Evolutionary conservation across 2,888 invertebrate species (phyloP), one percentile per base, ranked within the genome.

Genomic region (Acronicta psi): DNA sequence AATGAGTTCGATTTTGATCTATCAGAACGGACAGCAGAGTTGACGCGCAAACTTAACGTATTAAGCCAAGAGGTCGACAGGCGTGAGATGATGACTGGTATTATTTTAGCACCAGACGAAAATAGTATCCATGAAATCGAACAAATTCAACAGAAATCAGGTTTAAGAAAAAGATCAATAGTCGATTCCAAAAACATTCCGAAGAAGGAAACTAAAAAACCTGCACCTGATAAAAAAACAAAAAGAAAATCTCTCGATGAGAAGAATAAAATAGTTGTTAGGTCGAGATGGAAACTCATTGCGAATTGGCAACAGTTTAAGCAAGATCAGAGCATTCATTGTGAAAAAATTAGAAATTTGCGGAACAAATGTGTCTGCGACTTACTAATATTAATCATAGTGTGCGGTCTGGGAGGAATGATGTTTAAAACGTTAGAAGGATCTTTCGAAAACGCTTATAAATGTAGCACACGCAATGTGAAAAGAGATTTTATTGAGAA

Each of bases 401-500:
- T 96, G 72, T 96, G 97, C 77, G 98, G 98, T 5, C 90, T 97
- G 46, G 98, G 98, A 0, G 98, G 97, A 0, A 94, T 98, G 46
- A 92, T 97, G 77, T 98, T 98, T 79, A 96, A 97, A 68, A 96
- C 96, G 69, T 96, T 97, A 18, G 98, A 99, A 85, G 98, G 98
- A 3, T 96, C 96, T 2, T 97, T 97, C 77, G 98, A 98, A 83
- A 96, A 97, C 63, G 96, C 96, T 66, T 98, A 97, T 89, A 98
- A 98, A 90, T 98, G 98, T 83, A 97, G 97, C 9, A 97, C 98
- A 41, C 97, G 98, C 77, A 95, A 97, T 77, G 97, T 98, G 0
- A 98, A 98, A 82, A 94, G 98, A 6, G 97, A 97, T 86, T 98
- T 98, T 73, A 96, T 98, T 58, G 98, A 98, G 79, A 95, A 95